These are phyloP conservation scores for Caenorhabditis sulstoni DNA, from an alignment of 2,888 invertebrate species.

Conservation along the genomic window DNA sequence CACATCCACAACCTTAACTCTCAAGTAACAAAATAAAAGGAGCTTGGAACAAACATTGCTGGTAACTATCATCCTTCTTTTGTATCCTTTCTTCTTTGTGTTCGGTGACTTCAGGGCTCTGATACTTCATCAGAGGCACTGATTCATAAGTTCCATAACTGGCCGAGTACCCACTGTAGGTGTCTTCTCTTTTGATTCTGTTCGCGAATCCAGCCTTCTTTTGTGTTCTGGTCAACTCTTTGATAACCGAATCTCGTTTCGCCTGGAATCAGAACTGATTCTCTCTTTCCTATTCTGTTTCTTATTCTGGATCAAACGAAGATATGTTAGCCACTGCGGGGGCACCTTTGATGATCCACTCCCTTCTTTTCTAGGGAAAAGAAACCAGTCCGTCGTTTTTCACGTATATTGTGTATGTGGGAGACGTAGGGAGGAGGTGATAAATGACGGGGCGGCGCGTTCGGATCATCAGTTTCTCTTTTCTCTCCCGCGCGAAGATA, in stretches of 20 bases:
- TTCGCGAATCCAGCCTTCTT: slow-evolving; percentile 18
- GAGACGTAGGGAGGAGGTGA: slow-evolving; percentile 46
- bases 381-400: slow-evolving; percentile 54
- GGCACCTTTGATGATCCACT: slow-evolving; percentile 49
- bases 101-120: slow-evolving; percentile 56
- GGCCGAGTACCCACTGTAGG: slow-evolving; percentile 67
- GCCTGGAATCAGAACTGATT: slow-evolving; percentile 35
- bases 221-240: slow-evolving; percentile 54
- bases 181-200: slow-evolving; percentile 47
- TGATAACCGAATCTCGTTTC: slow-evolving; percentile 55
- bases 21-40: neutral
- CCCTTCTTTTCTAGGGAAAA: slow-evolving; percentile 12
- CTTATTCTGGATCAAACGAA: neutral
- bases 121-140: slow-evolving; percentile 55
- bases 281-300: neutral
- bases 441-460: slow-evolving; percentile 49
- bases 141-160: slow-evolving; percentile 66
- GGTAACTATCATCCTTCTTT: slow-evolving; percentile 44
- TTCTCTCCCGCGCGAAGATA: slow-evolving; percentile 34
- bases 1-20: slow-evolving; percentile 72
- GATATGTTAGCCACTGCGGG: slow-evolving; percentile 9
- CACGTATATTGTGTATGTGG: slow-evolving; percentile 47
- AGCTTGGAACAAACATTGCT: slow-evolving; percentile 38
- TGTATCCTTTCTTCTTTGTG: slow-evolving; percentile 50
- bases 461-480: slow-evolving; percentile 40